Conservation (phyloP, 2,888 invertebrate genomes). For the Hipparchia semele region DNA sequence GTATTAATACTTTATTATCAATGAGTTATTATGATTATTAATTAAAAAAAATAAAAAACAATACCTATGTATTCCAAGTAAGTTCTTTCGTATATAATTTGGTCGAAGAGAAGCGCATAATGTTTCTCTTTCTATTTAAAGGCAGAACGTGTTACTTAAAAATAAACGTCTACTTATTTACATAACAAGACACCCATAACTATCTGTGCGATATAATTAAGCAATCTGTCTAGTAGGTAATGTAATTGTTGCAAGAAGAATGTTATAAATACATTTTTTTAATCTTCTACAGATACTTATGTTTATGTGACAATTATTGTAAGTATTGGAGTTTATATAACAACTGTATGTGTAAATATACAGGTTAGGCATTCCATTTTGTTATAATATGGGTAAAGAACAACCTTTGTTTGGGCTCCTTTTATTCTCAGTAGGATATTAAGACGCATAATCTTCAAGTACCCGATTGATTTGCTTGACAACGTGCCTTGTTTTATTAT, state of each 20-base stretch:
- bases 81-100: neutral
- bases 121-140: conserved; percentile 17
- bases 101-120: neutral
- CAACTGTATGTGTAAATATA: too few species aligned
- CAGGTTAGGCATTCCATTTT: too few species aligned
- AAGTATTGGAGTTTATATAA: too few species aligned
- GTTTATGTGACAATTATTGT: too few species aligned
- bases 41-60: too few species aligned
- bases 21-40: too few species aligned
- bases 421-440: neutral
- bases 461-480: neutral
- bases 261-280: neutral
- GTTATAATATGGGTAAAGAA: neutral
- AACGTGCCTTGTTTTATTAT: conserved; percentile 2
- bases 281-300: neutral
- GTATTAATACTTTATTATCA: neutral
- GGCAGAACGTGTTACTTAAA: conserved; percentile 1
- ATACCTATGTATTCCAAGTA: neutral
- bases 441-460: neutral
- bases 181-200: conserved; percentile 9
- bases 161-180: conserved; percentile 5
- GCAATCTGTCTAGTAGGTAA: neutral
- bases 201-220: conserved; percentile 12
- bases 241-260: conserved; percentile 11
- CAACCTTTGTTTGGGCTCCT: neutral